phyloP scores from a whole-genome alignment of 2,797 vertebrate genomes.

The Antrozous pallidus region DNA sequence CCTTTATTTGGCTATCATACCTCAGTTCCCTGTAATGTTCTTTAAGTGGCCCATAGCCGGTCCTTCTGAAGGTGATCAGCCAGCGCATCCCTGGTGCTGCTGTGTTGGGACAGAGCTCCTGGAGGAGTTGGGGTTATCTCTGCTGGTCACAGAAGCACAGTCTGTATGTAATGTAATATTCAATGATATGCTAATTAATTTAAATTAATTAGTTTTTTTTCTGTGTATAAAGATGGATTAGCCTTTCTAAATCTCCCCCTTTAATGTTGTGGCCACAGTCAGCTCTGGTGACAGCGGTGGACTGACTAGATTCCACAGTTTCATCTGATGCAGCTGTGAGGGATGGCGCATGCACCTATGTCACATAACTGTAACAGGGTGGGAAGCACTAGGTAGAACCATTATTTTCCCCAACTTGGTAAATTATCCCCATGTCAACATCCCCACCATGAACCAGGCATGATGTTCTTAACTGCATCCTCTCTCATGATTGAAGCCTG shows the following conservation, averaged over 20 bases:
- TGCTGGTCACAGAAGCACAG: neutral
- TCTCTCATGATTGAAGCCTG: slow-evolving; percentile 27
- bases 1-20: neutral
- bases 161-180: neutral
- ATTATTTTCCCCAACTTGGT: neutral
- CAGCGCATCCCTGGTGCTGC: fast-evolving
- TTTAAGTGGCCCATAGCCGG: neutral
- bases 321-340: neutral
- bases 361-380: neutral
- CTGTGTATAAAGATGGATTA: neutral
- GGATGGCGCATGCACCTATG: neutral
- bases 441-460: neutral
- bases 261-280: neutral
- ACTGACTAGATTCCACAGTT: neutral
- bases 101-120: neutral
- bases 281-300: neutral
- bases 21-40: neutral
- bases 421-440: neutral
- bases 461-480: neutral
- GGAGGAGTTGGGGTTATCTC: neutral
- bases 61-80: neutral
- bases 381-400: neutral
- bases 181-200: too few species aligned
- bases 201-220: too few species aligned
- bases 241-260: neutral